These are phyloP conservation scores for Lineus longissimus DNA, from an alignment of 1,140 invertebrate genomes.

Conservation along the genomic window DNA sequence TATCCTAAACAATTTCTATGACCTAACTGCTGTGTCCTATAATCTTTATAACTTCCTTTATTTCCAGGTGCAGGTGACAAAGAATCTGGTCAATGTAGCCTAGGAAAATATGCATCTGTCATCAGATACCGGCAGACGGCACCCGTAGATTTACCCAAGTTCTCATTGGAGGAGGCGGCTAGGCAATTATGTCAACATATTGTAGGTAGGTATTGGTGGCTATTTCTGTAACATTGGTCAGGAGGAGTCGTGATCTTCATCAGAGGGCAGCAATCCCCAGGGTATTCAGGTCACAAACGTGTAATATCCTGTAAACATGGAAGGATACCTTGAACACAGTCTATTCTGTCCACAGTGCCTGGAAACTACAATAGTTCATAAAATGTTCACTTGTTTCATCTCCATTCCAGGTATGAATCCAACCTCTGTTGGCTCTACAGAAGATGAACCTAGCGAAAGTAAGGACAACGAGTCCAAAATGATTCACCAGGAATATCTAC, in stretches of 20 bases:
- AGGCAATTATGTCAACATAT: slow-evolving; percentile 84
- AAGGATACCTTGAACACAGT: not conserved
- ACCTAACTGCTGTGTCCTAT: no score
- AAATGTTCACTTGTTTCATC: no score
- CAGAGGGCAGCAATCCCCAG: no score
- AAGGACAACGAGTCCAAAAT: slow-evolving; percentile 57
- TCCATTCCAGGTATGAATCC: slow-evolving; percentile 73
- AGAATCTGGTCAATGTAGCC: slow-evolving; percentile 21
- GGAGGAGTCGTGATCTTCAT: no score
- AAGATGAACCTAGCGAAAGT: slow-evolving; percentile 42
- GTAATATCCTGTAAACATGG: no score
- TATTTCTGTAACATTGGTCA: not conserved
- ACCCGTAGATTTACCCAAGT: not conserved
- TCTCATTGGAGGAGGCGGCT: slow-evolving; percentile 59
- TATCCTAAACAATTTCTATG: no score
- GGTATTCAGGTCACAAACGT: not conserved
- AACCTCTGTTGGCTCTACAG: slow-evolving; percentile 66
- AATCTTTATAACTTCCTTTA: no score
- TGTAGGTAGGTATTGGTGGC: slow-evolving; percentile 60
- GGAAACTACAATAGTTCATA: slow-evolving; percentile 25
- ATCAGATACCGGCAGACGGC: slow-evolving; percentile 55
- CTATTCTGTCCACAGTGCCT: not conserved
- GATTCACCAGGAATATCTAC: slow-evolving; percentile 82
- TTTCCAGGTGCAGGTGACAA: slow-evolving; percentile 25
- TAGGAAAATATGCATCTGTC: slow-evolving; percentile 80